Evolutionary conservation across 1,140 invertebrate genomes (phyloP).

Genomic region (Philotrypesis tridentata): DNA sequence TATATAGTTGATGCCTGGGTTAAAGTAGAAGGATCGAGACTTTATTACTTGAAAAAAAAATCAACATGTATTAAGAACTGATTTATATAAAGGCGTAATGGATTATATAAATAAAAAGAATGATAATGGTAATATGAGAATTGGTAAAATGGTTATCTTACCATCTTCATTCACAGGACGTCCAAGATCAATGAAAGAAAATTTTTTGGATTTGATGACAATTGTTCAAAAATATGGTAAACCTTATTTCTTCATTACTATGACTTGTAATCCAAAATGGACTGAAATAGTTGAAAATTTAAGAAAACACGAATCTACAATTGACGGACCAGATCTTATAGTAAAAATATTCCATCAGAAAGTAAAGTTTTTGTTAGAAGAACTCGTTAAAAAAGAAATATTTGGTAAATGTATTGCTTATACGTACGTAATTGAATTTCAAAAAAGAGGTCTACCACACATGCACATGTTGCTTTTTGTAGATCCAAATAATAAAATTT

Average conservation of each 20-base stretch:
- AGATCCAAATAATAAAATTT: neutral
- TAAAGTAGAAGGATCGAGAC: too few relatives aligned
- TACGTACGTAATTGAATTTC: too few relatives aligned
- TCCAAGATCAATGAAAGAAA: conserved; percentile 29
- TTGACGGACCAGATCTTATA: conserved; percentile 53
- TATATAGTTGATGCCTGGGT: too few relatives aligned
- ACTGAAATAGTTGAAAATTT: conserved; percentile 57
- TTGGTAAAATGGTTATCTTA: neutral
- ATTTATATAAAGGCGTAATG: too few relatives aligned
- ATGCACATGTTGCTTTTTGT: conserved; percentile 31
- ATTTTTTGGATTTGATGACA: conserved; percentile 44
- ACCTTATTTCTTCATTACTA: conserved; percentile 43
- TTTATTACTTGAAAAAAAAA: too few relatives aligned
- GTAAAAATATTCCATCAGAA: neutral
- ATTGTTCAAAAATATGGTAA: conserved; percentile 36
- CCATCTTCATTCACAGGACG: conserved; percentile 33
- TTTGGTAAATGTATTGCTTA: too few relatives aligned
- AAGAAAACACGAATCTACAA: conserved; percentile 58
- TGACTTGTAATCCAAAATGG: too few relatives aligned
- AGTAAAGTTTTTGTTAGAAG: neutral
- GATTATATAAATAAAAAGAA: too few relatives aligned
- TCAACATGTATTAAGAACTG: too few relatives aligned
- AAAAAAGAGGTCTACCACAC: too few relatives aligned
- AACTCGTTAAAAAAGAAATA: neutral
- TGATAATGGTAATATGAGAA: neutral